These are phyloP conservation scores for Lerema accius DNA, from an alignment of 1,140 invertebrate species.

Conservation along the genomic window DNA sequence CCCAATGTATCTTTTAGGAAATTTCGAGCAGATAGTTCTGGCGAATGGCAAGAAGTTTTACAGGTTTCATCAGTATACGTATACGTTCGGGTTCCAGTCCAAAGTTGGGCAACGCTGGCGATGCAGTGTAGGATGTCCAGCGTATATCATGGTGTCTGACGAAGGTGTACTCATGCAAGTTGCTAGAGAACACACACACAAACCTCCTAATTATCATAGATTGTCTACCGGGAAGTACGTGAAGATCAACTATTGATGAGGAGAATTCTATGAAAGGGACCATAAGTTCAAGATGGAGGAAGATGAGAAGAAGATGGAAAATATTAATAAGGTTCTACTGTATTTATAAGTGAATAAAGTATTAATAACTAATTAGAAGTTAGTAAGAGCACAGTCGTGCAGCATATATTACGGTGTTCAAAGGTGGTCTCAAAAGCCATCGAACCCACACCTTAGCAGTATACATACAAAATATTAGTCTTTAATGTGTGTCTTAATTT, in stretches of 20 bases:
- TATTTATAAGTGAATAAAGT: too few species aligned
- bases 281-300: too few species aligned
- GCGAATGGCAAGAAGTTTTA: conserved; percentile 45
- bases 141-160: conserved; percentile 35
- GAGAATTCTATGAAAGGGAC: too few species aligned
- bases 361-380: too few species aligned
- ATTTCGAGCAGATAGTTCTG: conserved; percentile 33
- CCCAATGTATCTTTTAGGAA: neutral
- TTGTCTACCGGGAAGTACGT: conserved; percentile 43
- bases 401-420: too few species aligned
- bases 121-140: conserved; percentile 43
- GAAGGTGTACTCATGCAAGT: conserved; percentile 22
- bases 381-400: too few species aligned
- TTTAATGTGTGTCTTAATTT: too few species aligned
- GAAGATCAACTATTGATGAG: conserved; percentile 34
- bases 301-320: too few species aligned
- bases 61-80: conserved; percentile 47
- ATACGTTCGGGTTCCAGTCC: conserved; percentile 27
- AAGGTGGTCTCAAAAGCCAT: too few species aligned
- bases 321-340: too few species aligned
- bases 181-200: conserved; percentile 31
- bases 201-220: conserved; percentile 21
- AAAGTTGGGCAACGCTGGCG: conserved; percentile 36
- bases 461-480: too few species aligned
- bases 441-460: too few species aligned